Conservation (phyloP, 2,797 vertebrate genomes). For the Diplodus puntazzo region DNA sequence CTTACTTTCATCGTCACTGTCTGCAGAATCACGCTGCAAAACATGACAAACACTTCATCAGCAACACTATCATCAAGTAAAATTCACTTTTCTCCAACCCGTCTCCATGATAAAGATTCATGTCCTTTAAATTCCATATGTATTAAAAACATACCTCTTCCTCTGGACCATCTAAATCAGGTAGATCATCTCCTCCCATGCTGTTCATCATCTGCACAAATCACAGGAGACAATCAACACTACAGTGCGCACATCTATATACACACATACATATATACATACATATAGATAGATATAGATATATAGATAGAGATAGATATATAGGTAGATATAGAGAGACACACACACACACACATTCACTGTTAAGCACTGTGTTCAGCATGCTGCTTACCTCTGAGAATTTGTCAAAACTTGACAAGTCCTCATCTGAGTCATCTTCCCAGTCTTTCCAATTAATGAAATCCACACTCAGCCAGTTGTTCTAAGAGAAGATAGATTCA, state of each 20-base stretch:
- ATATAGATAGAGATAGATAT: too few species aligned
- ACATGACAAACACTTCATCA: slow-evolving; percentile 8
- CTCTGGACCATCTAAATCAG: slow-evolving; percentile 95
- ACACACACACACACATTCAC: too few species aligned
- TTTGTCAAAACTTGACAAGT: slow-evolving; percentile 96
- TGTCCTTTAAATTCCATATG: too few species aligned
- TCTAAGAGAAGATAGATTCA: slow-evolving; percentile 77
- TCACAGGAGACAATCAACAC: neutral
- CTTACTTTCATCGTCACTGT: slow-evolving; percentile 97
- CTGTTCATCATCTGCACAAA: slow-evolving; percentile 96
- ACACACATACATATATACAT: too few species aligned
- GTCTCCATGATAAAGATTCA: neutral
- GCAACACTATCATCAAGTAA: neutral
- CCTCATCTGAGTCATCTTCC: slow-evolving; percentile 98
- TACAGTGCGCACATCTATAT: neutral
- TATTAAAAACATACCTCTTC: slow-evolving; percentile 85
- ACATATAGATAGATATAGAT: too few species aligned
- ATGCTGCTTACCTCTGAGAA: slow-evolving; percentile 91
- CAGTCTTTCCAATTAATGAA: slow-evolving; percentile 99
- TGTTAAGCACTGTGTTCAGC: neutral
- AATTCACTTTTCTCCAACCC: neutral
- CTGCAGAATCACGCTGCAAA: slow-evolving; percentile 90
- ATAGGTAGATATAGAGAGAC: neutral
- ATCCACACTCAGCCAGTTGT: slow-evolving; percentile 97
- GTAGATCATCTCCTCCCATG: slow-evolving; percentile 96